phyloP scores from a whole-genome alignment of 2,113 vertebrate genomes.

The Ardeotis arabs region DNA sequence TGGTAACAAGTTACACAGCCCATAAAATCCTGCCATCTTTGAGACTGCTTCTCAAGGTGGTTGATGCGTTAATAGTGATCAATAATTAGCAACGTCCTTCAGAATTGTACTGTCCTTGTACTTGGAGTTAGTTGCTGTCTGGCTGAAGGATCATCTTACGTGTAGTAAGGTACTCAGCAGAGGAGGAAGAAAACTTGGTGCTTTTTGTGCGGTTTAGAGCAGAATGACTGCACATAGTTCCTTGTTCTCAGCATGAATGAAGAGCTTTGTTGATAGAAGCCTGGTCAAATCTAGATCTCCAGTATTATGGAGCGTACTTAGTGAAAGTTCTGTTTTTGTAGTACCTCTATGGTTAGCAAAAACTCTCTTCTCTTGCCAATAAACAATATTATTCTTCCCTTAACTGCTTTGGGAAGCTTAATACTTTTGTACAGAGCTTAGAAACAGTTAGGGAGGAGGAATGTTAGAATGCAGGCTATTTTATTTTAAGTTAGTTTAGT shows the following conservation, averaged over 20 bases:
- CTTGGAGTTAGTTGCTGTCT: background rate
- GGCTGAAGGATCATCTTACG: background rate
- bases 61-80: background rate
- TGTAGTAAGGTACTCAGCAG: background rate
- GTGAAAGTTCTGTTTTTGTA: background rate
- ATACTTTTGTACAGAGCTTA: background rate
- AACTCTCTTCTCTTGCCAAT: background rate
- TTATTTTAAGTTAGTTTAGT: constrained; percentile 28
- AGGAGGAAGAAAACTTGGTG: background rate
- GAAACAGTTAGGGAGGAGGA: background rate
- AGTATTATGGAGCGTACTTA: background rate
- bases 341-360: background rate
- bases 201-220: background rate
- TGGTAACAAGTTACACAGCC: background rate
- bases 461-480: constrained; percentile 31
- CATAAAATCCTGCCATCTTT: background rate
- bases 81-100: background rate
- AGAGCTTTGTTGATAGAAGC: background rate
- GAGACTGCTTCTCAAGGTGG: background rate
- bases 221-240: background rate
- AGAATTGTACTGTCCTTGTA: background rate
- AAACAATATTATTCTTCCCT: background rate
- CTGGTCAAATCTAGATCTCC: background rate
- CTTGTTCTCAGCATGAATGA: background rate
- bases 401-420: background rate